Evolutionary conservation across 2,797 vertebrate species (phyloP), one percentile per base, ranked within the genome.

Genomic region (Sphenodon punctatus): DNA sequence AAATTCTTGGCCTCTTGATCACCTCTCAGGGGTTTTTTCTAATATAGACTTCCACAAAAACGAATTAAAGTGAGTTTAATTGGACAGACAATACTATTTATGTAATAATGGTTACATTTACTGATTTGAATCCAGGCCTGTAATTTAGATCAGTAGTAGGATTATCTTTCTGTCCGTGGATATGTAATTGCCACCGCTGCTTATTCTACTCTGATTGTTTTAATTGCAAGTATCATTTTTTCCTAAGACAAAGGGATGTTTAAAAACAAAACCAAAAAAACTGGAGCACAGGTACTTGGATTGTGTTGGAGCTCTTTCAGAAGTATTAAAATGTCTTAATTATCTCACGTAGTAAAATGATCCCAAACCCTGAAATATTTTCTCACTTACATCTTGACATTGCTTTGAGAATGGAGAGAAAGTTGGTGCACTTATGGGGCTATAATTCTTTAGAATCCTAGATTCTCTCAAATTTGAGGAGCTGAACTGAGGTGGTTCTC

Each of bases 41-140:
- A 3, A 36, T 67, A 43, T 2, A 78, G 6, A 32, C 71, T 91
- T 89, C 78, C 72, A 69, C 82, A 71, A 88, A 84, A 70, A 82
- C 60, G 71, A 86, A 87, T 85, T 49, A 86, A 86, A 74, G 72
- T 38, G 64, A 53, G 80, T 84, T 15, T 75, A 89, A 65, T 42
- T 88, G 48, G 59, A 41, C 65, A 84, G 85, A 60, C 80, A 86
- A 61, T 70, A 41, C 39, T 34, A 71, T 71, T 69, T 86, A 56
- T 56, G 36, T 71, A 86, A 88, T 48, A 78, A 39, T 66, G 76
- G 67, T 76, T 89, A 59, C 30, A 38, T 19, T 74, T 72, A 70
- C 51, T 82, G 60, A 73, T 84, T 88, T 74, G n/a, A 80, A 63
- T 12, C 6, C 63, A 73, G 53, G 22, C 19, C 60, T 87, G 4